A percentile compares a stretch with the other conserved stretches of the same genome.
Evolutionary conservation across 2,888 invertebrate genomes (phyloP).

Genomic region (Drosophila pseudotakahashii): DNA sequence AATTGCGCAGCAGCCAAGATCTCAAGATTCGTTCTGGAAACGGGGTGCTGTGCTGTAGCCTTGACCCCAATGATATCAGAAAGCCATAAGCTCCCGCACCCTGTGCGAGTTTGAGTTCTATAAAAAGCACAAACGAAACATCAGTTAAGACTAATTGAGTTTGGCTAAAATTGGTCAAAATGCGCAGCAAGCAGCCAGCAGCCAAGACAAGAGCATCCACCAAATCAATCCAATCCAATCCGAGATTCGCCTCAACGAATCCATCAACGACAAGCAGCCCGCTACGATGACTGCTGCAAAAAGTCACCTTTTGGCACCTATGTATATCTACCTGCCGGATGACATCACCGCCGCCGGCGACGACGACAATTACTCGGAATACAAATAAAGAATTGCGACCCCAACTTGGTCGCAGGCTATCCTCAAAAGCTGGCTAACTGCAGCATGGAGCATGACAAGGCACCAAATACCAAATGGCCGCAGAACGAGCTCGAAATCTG

Average conservation of each 20-base stretch:
- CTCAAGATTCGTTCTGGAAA: slow-evolving; percentile 27
- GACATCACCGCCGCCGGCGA: slow-evolving; percentile 58
- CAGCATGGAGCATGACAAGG: slow-evolving; percentile 56
- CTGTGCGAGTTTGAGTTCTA: slow-evolving; percentile 32
- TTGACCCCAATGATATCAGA: slow-evolving; percentile 71
- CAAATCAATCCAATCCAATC: slow-evolving; percentile 27
- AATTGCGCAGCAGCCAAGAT: slow-evolving; percentile 60
- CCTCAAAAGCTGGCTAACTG: slow-evolving; percentile 37
- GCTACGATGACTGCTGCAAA: slow-evolving; percentile 46
- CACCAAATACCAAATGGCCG: slow-evolving; percentile 51
- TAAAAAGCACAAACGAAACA: slow-evolving; percentile 50
- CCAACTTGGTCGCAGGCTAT: slow-evolving; percentile 57
- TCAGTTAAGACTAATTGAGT: slow-evolving; percentile 74
- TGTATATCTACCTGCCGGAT: slow-evolving; percentile 46
- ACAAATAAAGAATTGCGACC: slow-evolving; percentile 70
- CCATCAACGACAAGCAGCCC: slow-evolving; percentile 65
- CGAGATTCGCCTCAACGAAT: slow-evolving; percentile 57
- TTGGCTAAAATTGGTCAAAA: slow-evolving; percentile 76
- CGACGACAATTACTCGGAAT: slow-evolving; percentile 66
- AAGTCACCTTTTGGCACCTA: slow-evolving; percentile 45
- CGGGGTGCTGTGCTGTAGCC: slow-evolving; percentile 52
- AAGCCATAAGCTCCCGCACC: slow-evolving; percentile 32
- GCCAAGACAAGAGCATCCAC: slow-evolving; percentile 57
- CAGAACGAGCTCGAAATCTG: slow-evolving; percentile 19
- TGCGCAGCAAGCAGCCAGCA: slow-evolving; percentile 67